Evolutionary conservation across 2,113 vertebrate genomes (phyloP).

Genomic region (Zosterops borbonicus): DNA sequence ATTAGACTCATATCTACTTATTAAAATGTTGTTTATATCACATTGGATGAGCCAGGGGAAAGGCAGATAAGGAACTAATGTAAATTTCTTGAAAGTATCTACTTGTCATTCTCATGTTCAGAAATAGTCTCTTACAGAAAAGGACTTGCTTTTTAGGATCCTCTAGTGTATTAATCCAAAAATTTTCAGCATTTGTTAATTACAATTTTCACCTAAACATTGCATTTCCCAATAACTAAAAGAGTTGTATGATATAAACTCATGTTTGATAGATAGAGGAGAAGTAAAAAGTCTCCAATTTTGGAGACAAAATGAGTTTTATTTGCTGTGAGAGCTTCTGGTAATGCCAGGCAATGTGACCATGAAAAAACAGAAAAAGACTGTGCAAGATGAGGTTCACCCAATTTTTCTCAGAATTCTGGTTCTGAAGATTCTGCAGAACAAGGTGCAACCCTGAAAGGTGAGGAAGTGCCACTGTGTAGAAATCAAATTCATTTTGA

Average conservation of each 20-base stretch:
- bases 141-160: neutral
- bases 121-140: neutral
- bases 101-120: neutral
- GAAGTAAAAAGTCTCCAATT: neutral
- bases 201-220: neutral
- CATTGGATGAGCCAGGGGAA: neutral
- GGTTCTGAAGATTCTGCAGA: neutral
- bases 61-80: neutral
- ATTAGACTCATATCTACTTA: neutral
- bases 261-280: neutral
- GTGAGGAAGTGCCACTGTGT: neutral
- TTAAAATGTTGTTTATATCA: neutral
- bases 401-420: neutral
- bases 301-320: constrained; percentile 29
- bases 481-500: neutral
- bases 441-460: neutral
- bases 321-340: neutral
- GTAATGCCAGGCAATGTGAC: neutral
- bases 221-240: neutral
- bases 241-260: neutral
- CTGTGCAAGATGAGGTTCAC: neutral
- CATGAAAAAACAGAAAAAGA: neutral
- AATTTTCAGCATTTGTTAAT: constrained; percentile 20
- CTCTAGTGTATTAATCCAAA: neutral
- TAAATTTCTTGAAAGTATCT: neutral